These are phyloP conservation scores for Tuberolachnus salignus DNA, from an alignment of 2,888 invertebrate species.

Conservation along the genomic window DNA sequence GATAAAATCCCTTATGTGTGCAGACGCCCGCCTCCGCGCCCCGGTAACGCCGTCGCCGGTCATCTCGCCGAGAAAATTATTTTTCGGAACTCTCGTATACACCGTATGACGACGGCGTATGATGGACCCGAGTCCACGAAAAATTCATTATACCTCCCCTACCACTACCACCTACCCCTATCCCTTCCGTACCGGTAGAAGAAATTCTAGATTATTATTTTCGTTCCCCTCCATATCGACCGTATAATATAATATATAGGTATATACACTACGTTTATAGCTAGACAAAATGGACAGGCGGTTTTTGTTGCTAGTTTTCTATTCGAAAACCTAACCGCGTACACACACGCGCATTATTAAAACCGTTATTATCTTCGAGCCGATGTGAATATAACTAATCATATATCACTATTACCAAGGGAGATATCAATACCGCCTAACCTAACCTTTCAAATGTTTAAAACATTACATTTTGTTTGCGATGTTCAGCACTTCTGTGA, in stretches of 20 bases:
- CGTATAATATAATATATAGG: too few species aligned
- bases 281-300: neutral
- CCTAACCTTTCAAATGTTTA: too few species aligned
- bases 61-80: constrained; percentile 8
- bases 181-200: neutral
- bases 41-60: neutral
- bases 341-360: neutral
- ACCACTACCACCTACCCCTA: neutral
- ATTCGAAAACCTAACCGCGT: neutral
- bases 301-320: neutral
- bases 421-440: too few species aligned
- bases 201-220: neutral
- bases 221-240: too few species aligned
- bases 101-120: neutral
- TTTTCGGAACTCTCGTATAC: neutral
- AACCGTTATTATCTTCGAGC: neutral
- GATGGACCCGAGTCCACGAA: neutral
- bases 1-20: constrained; percentile 15
- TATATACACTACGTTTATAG: too few species aligned
- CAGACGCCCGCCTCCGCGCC: neutral
- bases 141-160: constrained; percentile 29
- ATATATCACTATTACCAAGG: too few species aligned
- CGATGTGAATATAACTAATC: too few species aligned
- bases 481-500: too few species aligned
- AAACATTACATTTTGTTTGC: too few species aligned